Percentiles rank a stretch among this genome's conserved stretches.
These are phyloP conservation scores for Gallinago stenura DNA, from an alignment of 2,797 vertebrate genomes.

Conservation along the genomic window DNA sequence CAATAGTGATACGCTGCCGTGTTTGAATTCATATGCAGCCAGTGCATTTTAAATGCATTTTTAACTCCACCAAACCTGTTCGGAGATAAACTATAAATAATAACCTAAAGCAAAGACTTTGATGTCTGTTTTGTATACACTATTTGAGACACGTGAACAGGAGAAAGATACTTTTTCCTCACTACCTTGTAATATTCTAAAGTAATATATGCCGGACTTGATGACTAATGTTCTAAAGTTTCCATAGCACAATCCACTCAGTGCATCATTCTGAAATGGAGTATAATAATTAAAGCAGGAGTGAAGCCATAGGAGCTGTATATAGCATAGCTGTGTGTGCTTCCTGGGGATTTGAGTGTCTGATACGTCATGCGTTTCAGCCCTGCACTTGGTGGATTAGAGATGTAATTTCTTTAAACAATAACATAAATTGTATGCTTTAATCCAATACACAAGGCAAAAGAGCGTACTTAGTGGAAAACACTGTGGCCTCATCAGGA, in stretches of 20 bases:
- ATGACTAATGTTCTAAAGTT: constrained; percentile 43
- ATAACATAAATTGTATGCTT: constrained; percentile 19
- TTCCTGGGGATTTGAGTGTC: constrained; percentile 7
- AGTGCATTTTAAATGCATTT: constrained; percentile 27
- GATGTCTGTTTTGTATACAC: constrained; percentile 56
- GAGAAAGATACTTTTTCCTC: constrained; percentile 46
- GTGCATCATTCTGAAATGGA: constrained; percentile 2
- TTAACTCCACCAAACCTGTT: constrained; percentile 56
- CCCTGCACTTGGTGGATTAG: constrained; percentile 21
- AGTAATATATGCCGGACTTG: constrained; percentile 14
- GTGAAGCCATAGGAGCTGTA: background rate
- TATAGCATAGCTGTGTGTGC: background rate
- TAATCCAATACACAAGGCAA: constrained; percentile 48
- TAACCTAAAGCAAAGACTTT: constrained; percentile 53
- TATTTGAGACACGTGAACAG: constrained; percentile 40
- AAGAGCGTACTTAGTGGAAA: background rate
- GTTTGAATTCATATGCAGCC: background rate
- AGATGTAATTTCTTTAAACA: constrained; percentile 42
- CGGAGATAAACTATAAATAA: constrained; percentile 64
- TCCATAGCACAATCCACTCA: background rate
- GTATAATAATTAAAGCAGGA: constrained; percentile 30
- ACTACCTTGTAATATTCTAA: constrained; percentile 48
- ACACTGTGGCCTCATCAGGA: background rate
- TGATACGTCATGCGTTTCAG: constrained; percentile 30
- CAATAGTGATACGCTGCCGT: background rate